Base-by-base conservation (phyloP, 2,888 invertebrate species). In the Digitonthophagus gazella region DNA sequence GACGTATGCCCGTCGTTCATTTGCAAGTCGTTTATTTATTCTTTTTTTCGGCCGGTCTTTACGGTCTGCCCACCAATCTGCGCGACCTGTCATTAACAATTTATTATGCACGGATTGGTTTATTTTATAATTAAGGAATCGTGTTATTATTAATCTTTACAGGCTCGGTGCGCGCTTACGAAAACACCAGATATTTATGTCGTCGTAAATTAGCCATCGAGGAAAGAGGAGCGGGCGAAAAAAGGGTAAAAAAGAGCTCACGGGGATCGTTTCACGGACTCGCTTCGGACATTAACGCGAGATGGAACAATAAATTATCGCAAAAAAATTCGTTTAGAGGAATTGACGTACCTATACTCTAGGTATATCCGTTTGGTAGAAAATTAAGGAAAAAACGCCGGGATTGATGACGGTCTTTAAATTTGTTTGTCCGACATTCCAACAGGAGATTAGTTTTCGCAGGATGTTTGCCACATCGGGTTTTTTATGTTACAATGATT, bases 91-190 rank as follows among this genome's bases (percentile, higher is more conserved):
- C 67, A 58, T 67, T 67, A 67, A 58, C 28, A 67, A 67, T 67
- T 67, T 67, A 67, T 67, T 68, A 68, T 64, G 64, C 68, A 57
- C 64, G 64, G 64, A 55, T 68, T 54, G 68, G 68, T 68, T 68
- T 68, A 68, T 68, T 68, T 68, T 68, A 68, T 68, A 68, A 68
- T 68, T 68, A 68, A 68, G 68, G 61, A 68, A 64, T 68, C 68
- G 57, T 64, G 68, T 68, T 68, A 57, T 64, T 68, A 68, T 68
- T 68, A 68, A 64, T 64, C 68, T 64, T 68, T 68, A 64, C 57
- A 68, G 44, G 58, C 58, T 58, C 28, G 22, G 57, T 67, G 58
- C 28, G 61, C 55, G 55, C 22, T 61, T 19, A 61, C 65, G 65
- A 55, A 55, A 65, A 55, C 65, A 55, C 18, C 18, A 16, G 55